Evolutionary conservation across 2,888 invertebrate species (phyloP).

Genomic region (Apomyelois bistriatella): DNA sequence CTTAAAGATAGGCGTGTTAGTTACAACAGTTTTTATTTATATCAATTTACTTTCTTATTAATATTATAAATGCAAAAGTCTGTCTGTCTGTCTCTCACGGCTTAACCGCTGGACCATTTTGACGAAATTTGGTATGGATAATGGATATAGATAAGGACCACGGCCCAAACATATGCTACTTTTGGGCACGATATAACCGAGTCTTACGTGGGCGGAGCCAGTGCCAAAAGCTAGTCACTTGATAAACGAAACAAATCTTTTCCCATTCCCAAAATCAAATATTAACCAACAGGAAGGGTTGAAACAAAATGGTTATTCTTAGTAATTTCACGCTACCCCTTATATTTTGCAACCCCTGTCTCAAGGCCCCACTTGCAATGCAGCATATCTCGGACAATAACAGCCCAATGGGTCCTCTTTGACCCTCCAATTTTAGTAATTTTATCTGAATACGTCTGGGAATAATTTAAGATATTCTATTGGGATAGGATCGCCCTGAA

Average conservation of each 20-base stretch:
- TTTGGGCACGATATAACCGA: no score
- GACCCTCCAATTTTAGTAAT: conserved; percentile 46
- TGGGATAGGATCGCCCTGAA: not conserved
- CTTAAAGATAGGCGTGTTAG: no score
- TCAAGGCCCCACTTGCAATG: conserved; percentile 42
- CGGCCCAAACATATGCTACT: no score
- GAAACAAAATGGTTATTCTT: conserved; percentile 37
- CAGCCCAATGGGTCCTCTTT: conserved; percentile 41
- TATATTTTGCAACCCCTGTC: conserved; percentile 41
- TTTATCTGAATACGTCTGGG: conserved; percentile 43
- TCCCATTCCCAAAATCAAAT: conserved; percentile 10
- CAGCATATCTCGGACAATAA: conserved; percentile 56
- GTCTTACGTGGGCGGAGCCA: no score
- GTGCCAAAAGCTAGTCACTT: no score
- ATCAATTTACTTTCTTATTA: no score
- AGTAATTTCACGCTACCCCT: conserved; percentile 36
- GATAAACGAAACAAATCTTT: not conserved
- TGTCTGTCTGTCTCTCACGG: no score
- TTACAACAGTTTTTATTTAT: no score
- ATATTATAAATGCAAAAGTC: no score
- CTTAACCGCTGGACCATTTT: no score
- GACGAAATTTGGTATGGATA: no score
- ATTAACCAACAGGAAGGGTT: conserved; percentile 31
- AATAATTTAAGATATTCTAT: conserved; percentile 41
- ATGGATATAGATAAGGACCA: no score